Evolutionary conservation across 2,888 invertebrate species (phyloP).

Genomic region (Pollenia labialis): DNA sequence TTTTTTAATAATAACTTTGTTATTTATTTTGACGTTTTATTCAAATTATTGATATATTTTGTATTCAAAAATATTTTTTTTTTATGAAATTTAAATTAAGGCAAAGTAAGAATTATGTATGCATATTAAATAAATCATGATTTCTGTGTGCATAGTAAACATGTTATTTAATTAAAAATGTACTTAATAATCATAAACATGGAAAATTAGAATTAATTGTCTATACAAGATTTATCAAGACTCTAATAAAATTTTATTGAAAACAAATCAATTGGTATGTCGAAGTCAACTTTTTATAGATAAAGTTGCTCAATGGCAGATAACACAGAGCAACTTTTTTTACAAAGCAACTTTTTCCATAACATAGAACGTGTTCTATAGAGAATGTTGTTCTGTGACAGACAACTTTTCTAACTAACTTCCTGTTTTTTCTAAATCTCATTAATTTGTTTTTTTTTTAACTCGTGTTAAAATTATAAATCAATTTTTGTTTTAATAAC

Average conservation of each 20-base stretch:
- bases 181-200: no score
- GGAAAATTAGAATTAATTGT: no score
- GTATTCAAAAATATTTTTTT: background rate
- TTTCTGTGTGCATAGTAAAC: background rate
- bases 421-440: no score
- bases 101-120: background rate
- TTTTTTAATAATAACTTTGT: background rate
- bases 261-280: no score
- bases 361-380: no score
- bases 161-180: background rate
- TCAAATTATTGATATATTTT: slow-evolving; percentile 32
- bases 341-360: background rate
- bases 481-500: slow-evolving; percentile 16
- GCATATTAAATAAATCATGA: slow-evolving; percentile 13
- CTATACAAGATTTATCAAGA: no score
- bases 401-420: no score
- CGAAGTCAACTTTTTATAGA: no score
- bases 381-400: no score
- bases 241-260: no score
- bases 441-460: background rate
- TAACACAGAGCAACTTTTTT: background rate
- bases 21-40: slow-evolving; percentile 27
- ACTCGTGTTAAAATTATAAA: background rate
- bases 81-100: background rate
- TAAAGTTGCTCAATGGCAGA: no score